Evolutionary conservation across 1,140 invertebrate genomes (phyloP).

Genomic region (Lepidostoma basale): DNA sequence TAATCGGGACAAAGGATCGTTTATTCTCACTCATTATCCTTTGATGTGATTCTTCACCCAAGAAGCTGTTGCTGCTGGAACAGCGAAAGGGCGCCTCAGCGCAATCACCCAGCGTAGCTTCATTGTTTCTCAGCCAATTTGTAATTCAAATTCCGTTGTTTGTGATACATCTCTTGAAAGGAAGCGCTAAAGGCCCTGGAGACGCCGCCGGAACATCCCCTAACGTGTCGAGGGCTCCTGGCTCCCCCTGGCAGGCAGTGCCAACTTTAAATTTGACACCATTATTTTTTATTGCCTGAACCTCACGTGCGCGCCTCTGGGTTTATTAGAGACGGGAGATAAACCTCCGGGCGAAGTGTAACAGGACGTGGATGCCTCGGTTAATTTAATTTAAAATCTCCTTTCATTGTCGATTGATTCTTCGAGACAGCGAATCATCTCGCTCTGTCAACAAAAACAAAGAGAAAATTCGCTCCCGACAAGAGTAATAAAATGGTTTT

Average conservation of each 20-base stretch:
- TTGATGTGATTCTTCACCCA: slow-evolving; percentile 26
- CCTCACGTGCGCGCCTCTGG: neutral
- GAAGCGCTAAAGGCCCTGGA: neutral
- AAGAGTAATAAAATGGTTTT: slow-evolving; percentile 2
- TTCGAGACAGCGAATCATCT: slow-evolving; percentile 6
- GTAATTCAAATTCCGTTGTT: slow-evolving; percentile 44
- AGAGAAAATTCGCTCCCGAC: neutral
- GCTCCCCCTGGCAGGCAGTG: neutral
- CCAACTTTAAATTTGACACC: slow-evolving; percentile 34
- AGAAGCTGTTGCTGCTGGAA: slow-evolving; percentile 6
- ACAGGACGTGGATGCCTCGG: neutral
- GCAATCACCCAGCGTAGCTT: neutral
- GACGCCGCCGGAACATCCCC: slow-evolving; percentile 3
- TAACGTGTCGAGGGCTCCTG: slow-evolving; percentile 25
- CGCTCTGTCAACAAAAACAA: neutral
- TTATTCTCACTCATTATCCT: neutral
- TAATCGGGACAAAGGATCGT: neutral
- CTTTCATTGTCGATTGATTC: slow-evolving; percentile 24
- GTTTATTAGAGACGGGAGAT: slow-evolving; percentile 1
- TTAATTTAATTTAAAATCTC: slow-evolving; percentile 29
- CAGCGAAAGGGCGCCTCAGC: slow-evolving; percentile 5
- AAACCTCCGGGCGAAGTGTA: neutral
- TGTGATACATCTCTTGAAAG: slow-evolving; percentile 50
- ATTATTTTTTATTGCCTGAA: slow-evolving; percentile 31
- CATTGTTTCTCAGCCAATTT: slow-evolving; percentile 37